Conservation (phyloP, 2,888 invertebrate genomes). For the Perdita meconis region DNA sequence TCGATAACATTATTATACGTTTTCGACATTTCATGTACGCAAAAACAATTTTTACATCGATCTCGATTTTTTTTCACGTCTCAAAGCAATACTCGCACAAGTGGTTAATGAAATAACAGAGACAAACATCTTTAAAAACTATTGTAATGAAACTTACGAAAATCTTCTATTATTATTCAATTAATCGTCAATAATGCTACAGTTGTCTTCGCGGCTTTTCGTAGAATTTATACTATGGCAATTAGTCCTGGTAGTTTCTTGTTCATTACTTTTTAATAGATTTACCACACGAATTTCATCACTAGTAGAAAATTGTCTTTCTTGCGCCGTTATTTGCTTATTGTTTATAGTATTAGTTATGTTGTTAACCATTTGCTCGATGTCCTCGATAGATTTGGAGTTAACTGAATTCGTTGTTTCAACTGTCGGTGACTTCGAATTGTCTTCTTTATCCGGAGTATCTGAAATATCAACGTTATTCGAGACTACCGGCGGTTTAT, state of each 20-base stretch:
- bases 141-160: conserved; percentile 33
- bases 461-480: conserved; percentile 7
- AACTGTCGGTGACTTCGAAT: not conserved
- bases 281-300: conserved; percentile 4
- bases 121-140: not conserved
- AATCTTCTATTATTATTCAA: conserved; percentile 25
- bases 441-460: not conserved
- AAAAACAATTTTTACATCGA: no score
- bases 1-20: not conserved
- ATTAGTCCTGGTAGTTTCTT: conserved; percentile 11
- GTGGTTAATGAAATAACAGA: conserved; percentile 2
- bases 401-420: not conserved
- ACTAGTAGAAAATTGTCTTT: not conserved
- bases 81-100: conserved; percentile 9
- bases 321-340: not conserved
- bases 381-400: not conserved
- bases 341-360: conserved; percentile 14
- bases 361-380: conserved; percentile 13
- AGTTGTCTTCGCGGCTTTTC: conserved; percentile 60
- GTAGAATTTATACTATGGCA: not conserved
- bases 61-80: no score
- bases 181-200: conserved; percentile 67
- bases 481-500: conserved; percentile 16
- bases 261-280: not conserved
- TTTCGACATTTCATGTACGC: not conserved